Percentiles rank a stretch among this genome's conserved stretches.
Conservation (phyloP, 1,140 invertebrate species). For the Meloidogyne chitwoodi region DNA sequence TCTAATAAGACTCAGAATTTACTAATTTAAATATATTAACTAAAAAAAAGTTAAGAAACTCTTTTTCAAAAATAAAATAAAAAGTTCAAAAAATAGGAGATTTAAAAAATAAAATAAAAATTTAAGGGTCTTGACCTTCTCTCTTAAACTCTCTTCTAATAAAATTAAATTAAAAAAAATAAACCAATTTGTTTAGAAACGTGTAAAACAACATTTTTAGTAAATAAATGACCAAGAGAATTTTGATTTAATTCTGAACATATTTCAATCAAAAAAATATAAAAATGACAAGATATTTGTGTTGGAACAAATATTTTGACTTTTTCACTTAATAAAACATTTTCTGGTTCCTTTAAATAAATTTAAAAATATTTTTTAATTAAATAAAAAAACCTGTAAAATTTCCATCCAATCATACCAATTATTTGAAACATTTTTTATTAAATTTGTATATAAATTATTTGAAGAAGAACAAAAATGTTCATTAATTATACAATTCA, state of each 20-base stretch:
- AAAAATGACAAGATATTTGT: constrained; percentile 29
- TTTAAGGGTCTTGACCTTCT: too few species aligned
- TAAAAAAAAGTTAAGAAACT: too few species aligned
- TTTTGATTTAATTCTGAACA: constrained; percentile 38
- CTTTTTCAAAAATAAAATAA: too few species aligned
- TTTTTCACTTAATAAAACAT: constrained; percentile 16
- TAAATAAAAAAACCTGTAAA: constrained; percentile 17
- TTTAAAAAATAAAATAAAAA: too few species aligned
- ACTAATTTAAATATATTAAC: too few species aligned
- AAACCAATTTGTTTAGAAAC: constrained; percentile 32
- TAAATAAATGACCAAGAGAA: constrained; percentile 46
- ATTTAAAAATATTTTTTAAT: neutral
- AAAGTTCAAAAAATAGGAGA: too few species aligned
- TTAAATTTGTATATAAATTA: constrained; percentile 9
- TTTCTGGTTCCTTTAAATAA: constrained; percentile 20
- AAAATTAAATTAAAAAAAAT: constrained; percentile 14
- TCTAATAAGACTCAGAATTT: too few species aligned
- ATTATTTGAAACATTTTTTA: constrained; percentile 16
- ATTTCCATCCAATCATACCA: constrained; percentile 38
- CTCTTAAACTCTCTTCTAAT: too few species aligned
- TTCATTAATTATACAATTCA: constrained; percentile 39
- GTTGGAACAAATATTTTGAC: constrained; percentile 24
- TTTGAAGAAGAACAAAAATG: constrained; percentile 9
- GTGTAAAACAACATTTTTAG: constrained; percentile 35
- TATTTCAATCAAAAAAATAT: constrained; percentile 36